phyloP scores from a whole-genome alignment of 2,113 vertebrate genomes.

The Phainopepla nitens region DNA sequence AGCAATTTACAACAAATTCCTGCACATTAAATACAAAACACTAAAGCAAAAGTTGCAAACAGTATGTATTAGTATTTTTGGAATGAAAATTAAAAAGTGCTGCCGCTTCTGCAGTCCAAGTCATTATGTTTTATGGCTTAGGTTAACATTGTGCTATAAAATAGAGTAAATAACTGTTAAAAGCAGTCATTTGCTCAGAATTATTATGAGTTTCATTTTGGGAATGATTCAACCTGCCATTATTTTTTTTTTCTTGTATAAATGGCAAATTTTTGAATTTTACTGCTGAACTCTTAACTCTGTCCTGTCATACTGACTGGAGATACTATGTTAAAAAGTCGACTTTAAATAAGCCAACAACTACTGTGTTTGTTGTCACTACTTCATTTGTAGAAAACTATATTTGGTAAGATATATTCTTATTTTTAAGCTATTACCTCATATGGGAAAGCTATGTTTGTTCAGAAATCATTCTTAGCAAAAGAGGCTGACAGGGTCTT shows the following conservation, averaged over 20 bases:
- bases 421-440: conserved; percentile 32
- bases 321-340: not conserved
- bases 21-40: conserved; percentile 49
- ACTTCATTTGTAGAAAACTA: not conserved
- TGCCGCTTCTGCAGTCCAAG: conserved; percentile 55
- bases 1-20: conserved; percentile 58
- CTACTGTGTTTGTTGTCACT: not conserved
- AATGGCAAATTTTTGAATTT: not conserved
- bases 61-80: conserved; percentile 53
- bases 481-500: not conserved
- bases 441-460: not conserved
- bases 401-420: not conserved
- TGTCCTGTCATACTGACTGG: not conserved
- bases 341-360: not conserved
- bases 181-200: conserved; percentile 68
- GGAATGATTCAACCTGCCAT: conserved; percentile 21
- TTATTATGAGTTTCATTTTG: conserved; percentile 61
- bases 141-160: conserved; percentile 71
- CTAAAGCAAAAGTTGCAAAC: conserved; percentile 43
- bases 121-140: conserved; percentile 71
- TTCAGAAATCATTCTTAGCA: not conserved
- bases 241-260: not conserved
- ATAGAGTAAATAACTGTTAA: conserved; percentile 73
- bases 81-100: conserved; percentile 63
- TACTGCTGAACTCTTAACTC: not conserved